Percentiles rank a stretch among this genome's conserved stretches.
Conservation (phyloP, 2,888 invertebrate genomes). For the Slavum lentiscoides region DNA sequence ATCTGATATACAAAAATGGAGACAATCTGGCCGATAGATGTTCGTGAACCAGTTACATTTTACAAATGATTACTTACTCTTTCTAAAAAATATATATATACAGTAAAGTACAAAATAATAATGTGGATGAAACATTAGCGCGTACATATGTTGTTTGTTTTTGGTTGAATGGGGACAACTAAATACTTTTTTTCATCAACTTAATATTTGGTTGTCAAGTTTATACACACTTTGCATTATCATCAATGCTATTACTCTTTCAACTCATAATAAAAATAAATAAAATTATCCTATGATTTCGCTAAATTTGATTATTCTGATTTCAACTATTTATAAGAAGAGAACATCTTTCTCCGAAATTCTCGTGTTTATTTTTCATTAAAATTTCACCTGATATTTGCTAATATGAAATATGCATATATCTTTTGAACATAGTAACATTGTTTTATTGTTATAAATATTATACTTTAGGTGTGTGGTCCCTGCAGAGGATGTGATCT, state of each 20-base stretch:
- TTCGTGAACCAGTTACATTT: constrained; percentile 68
- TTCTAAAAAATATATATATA: constrained; percentile 33
- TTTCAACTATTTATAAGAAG: constrained; percentile 15
- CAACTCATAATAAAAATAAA: constrained; percentile 1
- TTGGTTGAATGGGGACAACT: constrained; percentile 48
- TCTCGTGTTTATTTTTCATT: constrained; percentile 20
- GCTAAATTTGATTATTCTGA: constrained; percentile 2
- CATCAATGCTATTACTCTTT: constrained; percentile 27
- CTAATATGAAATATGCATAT: constrained; percentile 27
- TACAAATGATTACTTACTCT: constrained; percentile 50
- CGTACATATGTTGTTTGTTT: constrained; percentile 47
- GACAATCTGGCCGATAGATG: constrained; percentile 99
- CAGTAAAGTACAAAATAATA: constrained; percentile 52
- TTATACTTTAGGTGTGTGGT: constrained; percentile 20
- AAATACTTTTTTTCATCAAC: constrained; percentile 39
- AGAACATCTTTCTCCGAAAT: constrained; percentile 14
- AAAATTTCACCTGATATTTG: constrained; percentile 39
- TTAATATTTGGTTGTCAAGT: constrained; percentile 42
- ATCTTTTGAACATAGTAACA: constrained; percentile 27
- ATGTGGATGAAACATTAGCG: constrained; percentile 53
- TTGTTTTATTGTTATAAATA: constrained; percentile 32
- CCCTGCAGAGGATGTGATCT: constrained; percentile 10
- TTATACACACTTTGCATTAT: constrained; percentile 22
- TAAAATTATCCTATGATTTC: constrained; percentile 32
- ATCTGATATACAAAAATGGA: constrained; percentile 98